phyloP scores from a whole-genome alignment of 1,140 invertebrate species.

The Sycophila sp. region DNA sequence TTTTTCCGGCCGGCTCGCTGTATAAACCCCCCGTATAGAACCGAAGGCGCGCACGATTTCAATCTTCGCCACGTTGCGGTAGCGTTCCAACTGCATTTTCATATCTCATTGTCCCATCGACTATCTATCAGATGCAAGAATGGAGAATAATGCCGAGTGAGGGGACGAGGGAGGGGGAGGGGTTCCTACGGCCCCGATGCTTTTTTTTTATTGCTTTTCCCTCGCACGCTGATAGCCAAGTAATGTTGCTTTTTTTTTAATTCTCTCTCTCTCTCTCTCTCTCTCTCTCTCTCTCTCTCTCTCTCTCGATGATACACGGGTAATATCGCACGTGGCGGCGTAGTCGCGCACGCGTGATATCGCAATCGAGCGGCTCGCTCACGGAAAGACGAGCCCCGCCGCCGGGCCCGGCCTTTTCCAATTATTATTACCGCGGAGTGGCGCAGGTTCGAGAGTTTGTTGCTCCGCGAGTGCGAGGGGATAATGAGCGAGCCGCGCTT shows the following conservation, averaged over 20 bases:
- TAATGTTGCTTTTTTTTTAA: too few species aligned
- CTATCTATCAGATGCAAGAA: slow-evolving; percentile 34
- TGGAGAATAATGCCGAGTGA: slow-evolving; percentile 21
- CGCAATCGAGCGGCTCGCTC: not conserved
- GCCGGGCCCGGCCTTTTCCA: slow-evolving; percentile 1
- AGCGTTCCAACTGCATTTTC: slow-evolving; percentile 29
- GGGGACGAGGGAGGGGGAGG: not conserved
- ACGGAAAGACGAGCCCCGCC: not conserved
- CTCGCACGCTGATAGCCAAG: too few species aligned
- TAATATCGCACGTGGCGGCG: slow-evolving; percentile 2
- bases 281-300: too few species aligned
- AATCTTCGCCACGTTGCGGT: slow-evolving; percentile 20
- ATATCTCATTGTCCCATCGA: slow-evolving; percentile 38
- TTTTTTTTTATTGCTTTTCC: not conserved
- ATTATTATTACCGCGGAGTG: not conserved
- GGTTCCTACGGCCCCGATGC: not conserved
- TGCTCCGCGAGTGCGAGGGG: not conserved
- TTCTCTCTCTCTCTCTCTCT: too few species aligned
- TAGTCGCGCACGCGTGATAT: not conserved
- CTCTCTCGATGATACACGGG: not conserved
- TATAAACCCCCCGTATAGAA: not conserved
- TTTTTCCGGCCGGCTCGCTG: not conserved
- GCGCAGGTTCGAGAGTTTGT: not conserved
- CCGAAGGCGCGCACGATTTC: slow-evolving; percentile 17
- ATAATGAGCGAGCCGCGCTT: not conserved